These are phyloP conservation scores for Xestoiulus laeticollis DNA, from an alignment of 2,888 invertebrate species.

Conservation along the genomic window DNA sequence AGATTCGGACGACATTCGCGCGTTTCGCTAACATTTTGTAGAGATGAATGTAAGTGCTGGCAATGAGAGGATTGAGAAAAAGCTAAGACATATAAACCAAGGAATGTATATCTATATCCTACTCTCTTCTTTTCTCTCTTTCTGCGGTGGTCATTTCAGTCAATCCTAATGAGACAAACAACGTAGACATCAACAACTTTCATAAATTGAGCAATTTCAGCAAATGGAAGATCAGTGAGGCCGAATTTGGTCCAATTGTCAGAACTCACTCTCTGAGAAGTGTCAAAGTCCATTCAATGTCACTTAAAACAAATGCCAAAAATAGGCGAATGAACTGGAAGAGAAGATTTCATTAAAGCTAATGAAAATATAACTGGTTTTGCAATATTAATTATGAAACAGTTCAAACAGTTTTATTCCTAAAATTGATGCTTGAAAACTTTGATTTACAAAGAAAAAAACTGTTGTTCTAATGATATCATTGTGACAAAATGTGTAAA, in stretches of 20 bases:
- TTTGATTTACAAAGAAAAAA: too few species aligned
- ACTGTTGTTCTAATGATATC: too few species aligned
- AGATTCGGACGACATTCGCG: background rate
- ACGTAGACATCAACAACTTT: slow-evolving; percentile 19
- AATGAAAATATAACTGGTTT: too few species aligned
- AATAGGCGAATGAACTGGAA: background rate
- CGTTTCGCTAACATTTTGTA: background rate
- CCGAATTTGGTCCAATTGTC: background rate
- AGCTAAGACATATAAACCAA: slow-evolving; percentile 6
- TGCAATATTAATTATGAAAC: too few species aligned
- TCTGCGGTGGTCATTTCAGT: background rate
- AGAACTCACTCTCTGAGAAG: background rate
- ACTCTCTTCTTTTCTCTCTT: background rate
- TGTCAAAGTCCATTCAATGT: background rate
- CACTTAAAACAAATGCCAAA: background rate
- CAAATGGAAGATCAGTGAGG: background rate
- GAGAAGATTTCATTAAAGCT: background rate
- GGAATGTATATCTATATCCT: background rate
- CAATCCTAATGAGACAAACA: background rate
- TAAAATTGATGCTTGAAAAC: too few species aligned
- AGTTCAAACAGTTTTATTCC: too few species aligned
- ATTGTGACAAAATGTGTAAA: too few species aligned
- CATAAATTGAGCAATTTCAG: slow-evolving; percentile 30
- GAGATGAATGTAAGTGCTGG: slow-evolving; percentile 23
- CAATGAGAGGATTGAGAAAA: background rate